Conservation (phyloP, 2,888 invertebrate species). For the Acrocyrtus sp. region DNA sequence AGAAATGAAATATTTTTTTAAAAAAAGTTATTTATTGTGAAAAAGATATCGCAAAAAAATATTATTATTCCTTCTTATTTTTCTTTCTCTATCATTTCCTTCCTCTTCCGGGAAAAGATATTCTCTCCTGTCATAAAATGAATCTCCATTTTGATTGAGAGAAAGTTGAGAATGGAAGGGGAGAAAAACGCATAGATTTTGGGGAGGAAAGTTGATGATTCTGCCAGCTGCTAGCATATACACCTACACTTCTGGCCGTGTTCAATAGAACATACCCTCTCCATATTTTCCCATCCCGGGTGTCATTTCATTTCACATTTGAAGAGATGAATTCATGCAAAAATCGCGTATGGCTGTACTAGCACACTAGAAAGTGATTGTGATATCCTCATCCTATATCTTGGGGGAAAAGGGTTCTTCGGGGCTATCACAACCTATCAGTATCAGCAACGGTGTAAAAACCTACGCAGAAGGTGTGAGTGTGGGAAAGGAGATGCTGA, state of each 20-base stretch:
- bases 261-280: neutral
- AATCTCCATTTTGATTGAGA: constrained; percentile 13
- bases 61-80: too few relatives aligned
- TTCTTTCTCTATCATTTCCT: neutral
- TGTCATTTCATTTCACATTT: neutral
- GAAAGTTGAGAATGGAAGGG: neutral
- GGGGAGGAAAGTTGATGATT: constrained; percentile 49
- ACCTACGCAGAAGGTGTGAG: too few relatives aligned
- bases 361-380: neutral
- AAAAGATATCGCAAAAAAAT: too few relatives aligned
- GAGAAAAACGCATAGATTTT: neutral
- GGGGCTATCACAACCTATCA: too few relatives aligned
- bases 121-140: neutral
- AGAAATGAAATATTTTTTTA: too few relatives aligned
- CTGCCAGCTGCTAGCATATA: constrained; percentile 57
- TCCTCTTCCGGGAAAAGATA: neutral
- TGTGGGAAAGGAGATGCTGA: neutral
- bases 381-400: too few relatives aligned
- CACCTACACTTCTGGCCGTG: constrained; percentile 21
- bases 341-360: constrained; percentile 28
- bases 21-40: too few relatives aligned
- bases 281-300: neutral
- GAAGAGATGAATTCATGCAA: constrained; percentile 37
- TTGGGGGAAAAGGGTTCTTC: too few relatives aligned
- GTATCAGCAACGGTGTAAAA: neutral